Evolutionary conservation across 2,797 vertebrate genomes (phyloP).

Genomic region (Luscinia megarhynchos): DNA sequence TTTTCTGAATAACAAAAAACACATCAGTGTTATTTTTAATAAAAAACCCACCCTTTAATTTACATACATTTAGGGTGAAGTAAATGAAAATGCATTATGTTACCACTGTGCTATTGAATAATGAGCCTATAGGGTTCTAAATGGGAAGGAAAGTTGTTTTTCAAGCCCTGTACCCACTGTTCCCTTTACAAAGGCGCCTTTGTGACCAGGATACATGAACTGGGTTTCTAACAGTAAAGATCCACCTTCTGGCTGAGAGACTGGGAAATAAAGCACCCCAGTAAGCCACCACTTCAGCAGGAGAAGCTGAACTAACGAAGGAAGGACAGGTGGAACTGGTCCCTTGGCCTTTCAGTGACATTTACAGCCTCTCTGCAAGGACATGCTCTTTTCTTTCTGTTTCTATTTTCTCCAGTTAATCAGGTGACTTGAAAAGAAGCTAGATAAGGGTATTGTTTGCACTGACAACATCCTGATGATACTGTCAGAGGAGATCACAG

Average conservation of each 20-base stretch:
- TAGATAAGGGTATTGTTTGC: slow-evolving; percentile 95
- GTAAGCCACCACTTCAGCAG: slow-evolving; percentile 47
- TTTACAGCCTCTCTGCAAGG: slow-evolving; percentile 90
- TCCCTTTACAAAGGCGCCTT: slow-evolving; percentile 51
- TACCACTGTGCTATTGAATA: slow-evolving; percentile 76
- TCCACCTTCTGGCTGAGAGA: slow-evolving; percentile 48
- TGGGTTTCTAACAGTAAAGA: slow-evolving; percentile 64
- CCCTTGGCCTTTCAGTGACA: slow-evolving; percentile 89
- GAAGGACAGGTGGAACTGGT: slow-evolving; percentile 74
- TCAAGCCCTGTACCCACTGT: slow-evolving; percentile 62
- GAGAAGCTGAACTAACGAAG: slow-evolving; percentile 53
- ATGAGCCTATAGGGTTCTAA: slow-evolving; percentile 73
- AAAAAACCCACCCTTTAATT: slow-evolving; percentile 81
- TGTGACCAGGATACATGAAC: slow-evolving; percentile 50
- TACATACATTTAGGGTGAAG: slow-evolving; percentile 81
- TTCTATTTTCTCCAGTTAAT: slow-evolving; percentile 93
- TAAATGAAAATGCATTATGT: slow-evolving; percentile 81
- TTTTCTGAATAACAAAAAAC: slow-evolving; percentile 80
- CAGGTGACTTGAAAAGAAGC: slow-evolving; percentile 94
- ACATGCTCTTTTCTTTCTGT: slow-evolving; percentile 88
- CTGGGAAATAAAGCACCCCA: slow-evolving; percentile 41
- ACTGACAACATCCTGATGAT: slow-evolving; percentile 92
- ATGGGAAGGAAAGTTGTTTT: slow-evolving; percentile 65
- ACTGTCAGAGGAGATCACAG: slow-evolving; percentile 80
- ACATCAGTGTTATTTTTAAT: slow-evolving; percentile 83